Evolutionary conservation across 37 sponge, comb jelly and placozoan species (phyloP), one percentile per base, ranked within the genome.

Genomic region (Agelas oroides): DNA sequence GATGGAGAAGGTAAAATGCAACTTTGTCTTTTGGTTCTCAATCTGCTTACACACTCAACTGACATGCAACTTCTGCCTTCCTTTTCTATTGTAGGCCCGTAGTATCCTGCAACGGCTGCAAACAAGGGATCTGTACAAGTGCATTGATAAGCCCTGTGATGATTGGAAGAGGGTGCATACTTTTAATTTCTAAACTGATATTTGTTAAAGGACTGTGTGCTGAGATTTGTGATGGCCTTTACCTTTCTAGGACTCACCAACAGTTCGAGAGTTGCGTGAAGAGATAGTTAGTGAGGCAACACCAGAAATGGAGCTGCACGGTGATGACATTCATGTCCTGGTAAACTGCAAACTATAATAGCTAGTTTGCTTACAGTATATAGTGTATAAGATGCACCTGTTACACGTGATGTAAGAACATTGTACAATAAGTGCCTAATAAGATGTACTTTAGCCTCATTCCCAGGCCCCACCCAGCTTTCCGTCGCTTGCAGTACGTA

Each of bases 101-200:
- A 72, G 84, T 0, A 34, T 96, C 8, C 60, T 96, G 18, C 62
- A 67, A 5, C 71, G 62, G 37, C 27, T 96, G 24, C 83, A 94
- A 58, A 76, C 61, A 39, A 82, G 97, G 67, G 41, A 91, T 53
- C 83, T 96, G 52, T 96, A 93, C 84, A 87, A 88, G 62, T 91
- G 79, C 40, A 52, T 33, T 35, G 27, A 27, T 25, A 3, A 27
- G 62, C 25, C 25, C 25, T 61, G 62, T 61, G 62, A 27, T 65
- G 64, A 65, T 18, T 23, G 27, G 62, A 46, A 3, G 46, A 46
- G 46, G 46, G 46, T 46, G 46, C 46, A n/a, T n/a, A n/a, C n/a
- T 76, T 20, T 56, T 28, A 76, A 32, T 78, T n/a, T 40, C 19
- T 8, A 3, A 31, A 18, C 21, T 53, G 46, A 55, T 34, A 16